These are phyloP conservation scores for Urocyon cinereoargenteus DNA, from an alignment of 2,797 vertebrate species.

Conservation along the genomic window DNA sequence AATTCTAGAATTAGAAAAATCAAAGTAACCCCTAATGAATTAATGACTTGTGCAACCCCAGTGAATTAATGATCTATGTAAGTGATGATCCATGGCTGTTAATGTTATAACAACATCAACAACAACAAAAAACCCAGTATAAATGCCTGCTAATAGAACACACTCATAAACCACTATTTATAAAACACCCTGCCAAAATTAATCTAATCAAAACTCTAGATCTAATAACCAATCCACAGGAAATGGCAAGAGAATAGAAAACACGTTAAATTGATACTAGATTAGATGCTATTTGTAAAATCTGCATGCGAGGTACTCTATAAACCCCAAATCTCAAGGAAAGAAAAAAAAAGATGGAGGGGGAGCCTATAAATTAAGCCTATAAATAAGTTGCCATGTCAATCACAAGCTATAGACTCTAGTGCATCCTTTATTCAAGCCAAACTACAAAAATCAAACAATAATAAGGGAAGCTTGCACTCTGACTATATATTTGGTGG, in stretches of 20 bases:
- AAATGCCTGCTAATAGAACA: neutral
- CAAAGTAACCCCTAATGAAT: neutral
- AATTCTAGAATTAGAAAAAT: constrained; percentile 31
- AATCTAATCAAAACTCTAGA: neutral
- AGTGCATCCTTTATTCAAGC: neutral
- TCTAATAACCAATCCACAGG: neutral
- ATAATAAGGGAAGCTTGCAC: neutral
- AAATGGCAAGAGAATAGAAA: neutral
- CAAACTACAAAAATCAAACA: neutral
- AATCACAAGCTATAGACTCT: neutral
- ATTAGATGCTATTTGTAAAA: neutral
- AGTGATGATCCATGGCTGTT: neutral
- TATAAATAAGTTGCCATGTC: neutral
- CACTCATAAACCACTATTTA: neutral
- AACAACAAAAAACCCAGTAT: neutral
- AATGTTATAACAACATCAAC: neutral
- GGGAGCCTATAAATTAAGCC: neutral
- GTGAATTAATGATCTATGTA: neutral
- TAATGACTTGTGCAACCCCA: neutral
- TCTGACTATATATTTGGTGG: constrained; percentile 2
- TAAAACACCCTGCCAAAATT: neutral
- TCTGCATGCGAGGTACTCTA: neutral
- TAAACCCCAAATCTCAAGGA: neutral
- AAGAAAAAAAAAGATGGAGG: neutral
- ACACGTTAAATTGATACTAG: neutral